These are phyloP conservation scores for Leucophenga maculata DNA, from an alignment of 2,888 invertebrate species.

Conservation along the genomic window DNA sequence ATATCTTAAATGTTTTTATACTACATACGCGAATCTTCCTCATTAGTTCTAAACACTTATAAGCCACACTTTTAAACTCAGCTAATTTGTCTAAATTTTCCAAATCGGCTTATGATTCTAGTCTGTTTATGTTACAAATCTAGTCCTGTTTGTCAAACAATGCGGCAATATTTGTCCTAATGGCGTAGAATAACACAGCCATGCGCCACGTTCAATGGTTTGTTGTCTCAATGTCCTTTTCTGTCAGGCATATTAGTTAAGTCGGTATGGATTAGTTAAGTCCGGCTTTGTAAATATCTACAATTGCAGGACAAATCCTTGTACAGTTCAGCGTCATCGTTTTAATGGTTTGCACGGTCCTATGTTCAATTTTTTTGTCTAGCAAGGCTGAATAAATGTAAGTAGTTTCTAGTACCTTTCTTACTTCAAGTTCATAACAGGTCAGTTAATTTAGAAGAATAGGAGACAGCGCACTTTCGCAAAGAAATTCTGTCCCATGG, in stretches of 20 bases:
- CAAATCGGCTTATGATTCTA: conserved; percentile 65
- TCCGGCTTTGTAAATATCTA: no score
- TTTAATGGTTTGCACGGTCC: no score
- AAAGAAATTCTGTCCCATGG: no score
- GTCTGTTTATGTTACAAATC: conserved; percentile 68
- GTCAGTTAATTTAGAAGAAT: no score
- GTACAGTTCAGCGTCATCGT: no score
- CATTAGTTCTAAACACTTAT: not conserved
- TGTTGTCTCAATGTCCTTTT: conserved; percentile 28
- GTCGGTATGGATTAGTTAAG: not conserved
- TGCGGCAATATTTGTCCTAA: conserved; percentile 67
- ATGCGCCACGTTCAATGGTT: conserved; percentile 45
- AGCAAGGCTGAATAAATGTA: no score
- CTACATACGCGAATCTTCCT: no score
- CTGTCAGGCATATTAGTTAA: conserved; percentile 22
- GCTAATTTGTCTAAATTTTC: conserved; percentile 63
- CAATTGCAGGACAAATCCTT: no score
- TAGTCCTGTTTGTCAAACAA: conserved; percentile 70
- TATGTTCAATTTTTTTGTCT: no score
- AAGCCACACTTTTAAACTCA: conserved; percentile 52
- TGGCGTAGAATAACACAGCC: conserved; percentile 62
- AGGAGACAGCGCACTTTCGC: no score
- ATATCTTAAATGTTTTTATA: conserved; percentile 1
- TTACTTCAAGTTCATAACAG: no score
- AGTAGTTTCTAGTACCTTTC: no score